Conservation (phyloP, 2,797 vertebrate genomes). For the Tamandua tetradactyla region DNA sequence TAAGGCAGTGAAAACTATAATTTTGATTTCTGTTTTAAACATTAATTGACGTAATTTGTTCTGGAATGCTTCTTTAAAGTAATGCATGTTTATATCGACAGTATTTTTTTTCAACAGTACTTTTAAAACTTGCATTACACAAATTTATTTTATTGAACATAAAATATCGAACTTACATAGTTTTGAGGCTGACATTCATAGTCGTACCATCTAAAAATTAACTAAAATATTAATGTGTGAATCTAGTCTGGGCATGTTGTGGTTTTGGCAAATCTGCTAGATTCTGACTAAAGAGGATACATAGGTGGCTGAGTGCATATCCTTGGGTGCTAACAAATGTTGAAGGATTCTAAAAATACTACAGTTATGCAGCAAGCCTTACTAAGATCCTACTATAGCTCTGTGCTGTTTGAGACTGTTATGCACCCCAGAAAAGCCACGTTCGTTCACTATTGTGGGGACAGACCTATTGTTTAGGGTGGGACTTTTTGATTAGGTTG, state of each 20-base stretch:
- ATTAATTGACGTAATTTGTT: neutral
- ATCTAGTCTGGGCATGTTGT: neutral
- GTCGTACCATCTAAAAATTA: neutral
- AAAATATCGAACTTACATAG: neutral
- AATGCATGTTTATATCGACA: accelerated
- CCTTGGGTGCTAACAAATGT: neutral
- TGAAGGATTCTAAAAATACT: neutral
- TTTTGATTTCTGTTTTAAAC: neutral
- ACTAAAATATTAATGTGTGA: neutral
- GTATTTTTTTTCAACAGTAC: neutral
- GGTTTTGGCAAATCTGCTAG: neutral
- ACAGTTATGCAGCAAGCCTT: neutral
- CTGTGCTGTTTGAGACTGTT: no score
- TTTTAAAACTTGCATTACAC: neutral
- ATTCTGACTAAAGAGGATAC: neutral
- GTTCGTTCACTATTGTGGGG: no score
- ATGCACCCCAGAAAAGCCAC: no score
- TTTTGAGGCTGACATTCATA: neutral
- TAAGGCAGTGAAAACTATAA: neutral
- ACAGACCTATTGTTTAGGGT: no score
- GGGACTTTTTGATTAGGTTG: no score
- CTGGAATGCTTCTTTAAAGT: neutral
- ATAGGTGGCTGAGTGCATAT: accelerated
- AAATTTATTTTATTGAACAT: neutral
- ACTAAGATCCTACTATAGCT: neutral